Evolutionary conservation across 2,797 vertebrate genomes (phyloP).

Genomic region (Macropodus opercularis): DNA sequence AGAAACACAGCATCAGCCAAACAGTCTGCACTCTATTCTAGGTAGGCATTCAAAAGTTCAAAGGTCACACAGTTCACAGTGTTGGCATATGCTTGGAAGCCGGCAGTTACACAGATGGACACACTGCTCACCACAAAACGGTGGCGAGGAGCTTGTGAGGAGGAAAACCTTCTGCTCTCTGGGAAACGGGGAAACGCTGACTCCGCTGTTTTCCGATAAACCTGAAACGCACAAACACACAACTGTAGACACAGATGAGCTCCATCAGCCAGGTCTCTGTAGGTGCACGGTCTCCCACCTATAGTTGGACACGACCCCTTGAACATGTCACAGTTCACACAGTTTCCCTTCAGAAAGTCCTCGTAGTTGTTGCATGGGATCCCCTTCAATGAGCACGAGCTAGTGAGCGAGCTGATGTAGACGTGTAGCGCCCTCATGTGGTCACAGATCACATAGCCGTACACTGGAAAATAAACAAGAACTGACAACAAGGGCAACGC

Average conservation of each 20-base stretch:
- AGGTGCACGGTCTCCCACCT: conserved; percentile 73
- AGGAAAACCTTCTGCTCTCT: conserved; percentile 87
- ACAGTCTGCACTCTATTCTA: not conserved
- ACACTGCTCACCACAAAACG: conserved; percentile 88
- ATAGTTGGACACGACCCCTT: conserved; percentile 87
- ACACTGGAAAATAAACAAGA: conserved; percentile 84
- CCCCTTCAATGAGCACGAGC: conserved; percentile 83
- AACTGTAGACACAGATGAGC: conserved; percentile 15
- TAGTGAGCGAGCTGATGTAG: conserved; percentile 88
- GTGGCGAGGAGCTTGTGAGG: conserved; percentile 81
- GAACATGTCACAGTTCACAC: conserved; percentile 83
- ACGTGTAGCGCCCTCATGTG: conserved; percentile 95
- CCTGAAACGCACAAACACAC: conserved; percentile 77
- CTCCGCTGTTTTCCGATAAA: conserved; percentile 81
- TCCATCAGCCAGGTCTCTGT: conserved; percentile 2
- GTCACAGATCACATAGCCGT: conserved; percentile 92
- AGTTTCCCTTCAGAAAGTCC: conserved; percentile 85
- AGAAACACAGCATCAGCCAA: not conserved
- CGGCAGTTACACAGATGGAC: not conserved
- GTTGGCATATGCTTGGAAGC: too few species aligned
- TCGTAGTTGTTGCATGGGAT: conserved; percentile 89
- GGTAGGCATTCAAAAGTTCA: too few species aligned
- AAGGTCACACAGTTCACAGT: not conserved
- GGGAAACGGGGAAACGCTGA: conserved; percentile 80
- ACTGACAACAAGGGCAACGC: conserved; percentile 65